Percentiles rank a stretch among this genome's conserved stretches.
phyloP scores from a whole-genome alignment of 2,888 invertebrate genomes.

The Agrilus biguttatus region DNA sequence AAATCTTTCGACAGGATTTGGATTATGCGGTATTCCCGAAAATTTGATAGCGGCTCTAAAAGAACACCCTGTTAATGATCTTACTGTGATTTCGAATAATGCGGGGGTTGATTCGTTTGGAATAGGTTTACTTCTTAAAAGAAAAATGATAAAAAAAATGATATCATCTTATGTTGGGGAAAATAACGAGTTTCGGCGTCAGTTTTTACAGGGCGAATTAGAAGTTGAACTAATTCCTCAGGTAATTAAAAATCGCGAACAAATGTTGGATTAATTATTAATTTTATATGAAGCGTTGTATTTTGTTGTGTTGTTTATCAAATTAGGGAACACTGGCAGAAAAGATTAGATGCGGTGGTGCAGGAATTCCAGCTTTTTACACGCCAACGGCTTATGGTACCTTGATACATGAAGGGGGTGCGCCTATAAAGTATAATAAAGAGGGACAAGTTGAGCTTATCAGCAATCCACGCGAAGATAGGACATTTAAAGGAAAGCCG shows the following conservation, averaged over 20 bases:
- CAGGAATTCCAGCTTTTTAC: conserved; percentile 93
- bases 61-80: conserved; percentile 54
- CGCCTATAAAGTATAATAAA: conserved; percentile 80
- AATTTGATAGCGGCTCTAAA: conserved; percentile 81
- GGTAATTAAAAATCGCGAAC: conserved; percentile 34
- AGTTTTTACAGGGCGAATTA: conserved; percentile 83
- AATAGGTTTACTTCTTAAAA: conserved; percentile 78
- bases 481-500: conserved; percentile 68
- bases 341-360: conserved; percentile 89
- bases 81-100: conserved; percentile 93
- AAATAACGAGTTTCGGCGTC: conserved; percentile 93
- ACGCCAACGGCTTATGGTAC: conserved; percentile 96
- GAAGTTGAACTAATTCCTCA: conserved; percentile 87
- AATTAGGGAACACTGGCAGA: conserved; percentile 85
- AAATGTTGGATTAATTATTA: too few relatives aligned
- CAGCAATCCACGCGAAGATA: conserved; percentile 56
- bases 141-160: conserved; percentile 81
- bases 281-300: not conserved
- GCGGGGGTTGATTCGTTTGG: conserved; percentile 94
- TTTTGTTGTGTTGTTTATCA: not conserved
- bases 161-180: conserved; percentile 98
- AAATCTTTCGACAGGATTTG: conserved; percentile 57
- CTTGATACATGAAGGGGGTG: conserved; percentile 88
- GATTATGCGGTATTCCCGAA: conserved; percentile 98
- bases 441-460: conserved; percentile 64